phyloP scores from a whole-genome alignment of 1,140 invertebrate genomes.

The Lucilia sericata region DNA sequence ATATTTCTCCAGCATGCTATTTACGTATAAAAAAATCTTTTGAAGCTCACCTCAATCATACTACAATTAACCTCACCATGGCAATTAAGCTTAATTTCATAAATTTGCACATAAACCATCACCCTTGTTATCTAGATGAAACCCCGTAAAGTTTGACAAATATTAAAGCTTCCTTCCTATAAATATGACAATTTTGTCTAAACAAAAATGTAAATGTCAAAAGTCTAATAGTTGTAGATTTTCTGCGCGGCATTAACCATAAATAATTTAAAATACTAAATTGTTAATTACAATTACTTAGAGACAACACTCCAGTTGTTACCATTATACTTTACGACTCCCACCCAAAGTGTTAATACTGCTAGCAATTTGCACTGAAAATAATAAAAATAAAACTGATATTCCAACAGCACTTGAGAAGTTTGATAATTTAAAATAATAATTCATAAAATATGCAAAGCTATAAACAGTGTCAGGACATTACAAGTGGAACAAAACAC shows the following conservation, averaged over 20 bases:
- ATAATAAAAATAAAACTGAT: not conserved
- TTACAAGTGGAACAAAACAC: not conserved
- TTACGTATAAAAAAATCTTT: no score
- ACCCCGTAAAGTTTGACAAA: no score
- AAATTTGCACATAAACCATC: no score
- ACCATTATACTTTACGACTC: not conserved
- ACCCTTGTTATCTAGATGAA: no score
- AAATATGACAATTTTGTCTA: not conserved
- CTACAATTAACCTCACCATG: no score
- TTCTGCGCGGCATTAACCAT: not conserved
- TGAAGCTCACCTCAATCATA: no score
- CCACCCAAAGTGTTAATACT: not conserved
- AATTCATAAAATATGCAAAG: constrained; percentile 24
- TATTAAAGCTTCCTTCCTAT: not conserved
- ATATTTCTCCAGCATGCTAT: no score
- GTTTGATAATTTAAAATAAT: constrained; percentile 21
- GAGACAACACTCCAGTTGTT: not conserved
- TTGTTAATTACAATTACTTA: constrained; percentile 12
- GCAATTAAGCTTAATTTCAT: no score
- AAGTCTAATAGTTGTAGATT: not conserved
- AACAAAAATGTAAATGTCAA: not conserved
- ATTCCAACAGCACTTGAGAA: not conserved
- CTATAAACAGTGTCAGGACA: not conserved
- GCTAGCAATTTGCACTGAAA: not conserved
- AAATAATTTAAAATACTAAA: not conserved